phyloP scores from a whole-genome alignment of 1,140 invertebrate species.

The Drosophila nigromelanica region DNA sequence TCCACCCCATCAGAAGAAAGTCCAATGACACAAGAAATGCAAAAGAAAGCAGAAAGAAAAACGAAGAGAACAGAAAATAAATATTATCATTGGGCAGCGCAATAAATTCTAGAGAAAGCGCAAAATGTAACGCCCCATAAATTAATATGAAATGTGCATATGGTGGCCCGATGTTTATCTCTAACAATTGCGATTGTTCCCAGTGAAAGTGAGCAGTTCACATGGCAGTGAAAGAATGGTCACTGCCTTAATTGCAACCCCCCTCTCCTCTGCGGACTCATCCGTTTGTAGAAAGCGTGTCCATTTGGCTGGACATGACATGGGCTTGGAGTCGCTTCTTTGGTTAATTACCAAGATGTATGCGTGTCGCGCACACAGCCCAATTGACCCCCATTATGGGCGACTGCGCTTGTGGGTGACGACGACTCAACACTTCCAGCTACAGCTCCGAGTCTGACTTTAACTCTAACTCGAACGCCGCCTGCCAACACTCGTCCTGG shows the following conservation, averaged over 20 bases:
- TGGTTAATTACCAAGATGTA: constrained; percentile 83
- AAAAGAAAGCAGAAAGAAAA: constrained; percentile 32
- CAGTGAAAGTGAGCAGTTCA: constrained; percentile 59
- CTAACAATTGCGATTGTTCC: constrained; percentile 34
- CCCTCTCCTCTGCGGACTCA: not conserved
- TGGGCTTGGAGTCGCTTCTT: constrained; percentile 53
- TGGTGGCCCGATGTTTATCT: constrained; percentile 40
- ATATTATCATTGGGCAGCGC: constrained; percentile 31
- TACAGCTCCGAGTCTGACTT: not conserved
- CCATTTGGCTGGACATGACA: constrained; percentile 53
- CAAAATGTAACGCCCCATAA: constrained; percentile 75
- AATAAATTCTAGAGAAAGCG: constrained; percentile 72
- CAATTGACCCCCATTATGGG: constrained; percentile 84
- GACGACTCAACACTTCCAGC: constrained; percentile 21
- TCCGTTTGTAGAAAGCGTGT: constrained; percentile 39
- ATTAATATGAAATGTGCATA: constrained; percentile 76
- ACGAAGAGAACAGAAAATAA: constrained; percentile 7
- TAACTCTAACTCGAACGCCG: not conserved
- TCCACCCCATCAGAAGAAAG: constrained; percentile 60
- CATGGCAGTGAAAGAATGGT: constrained; percentile 38
- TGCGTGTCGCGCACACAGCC: constrained; percentile 83
- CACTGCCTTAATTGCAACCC: constrained; percentile 17
- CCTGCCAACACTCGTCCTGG: constrained; percentile 56
- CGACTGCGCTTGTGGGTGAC: constrained; percentile 35
- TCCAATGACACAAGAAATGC: constrained; percentile 67